Percentiles rank a stretch among this genome's conserved stretches.
Evolutionary conservation across 2,113 vertebrate genomes (phyloP).

Genomic region (Gorsachius goisagi): DNA sequence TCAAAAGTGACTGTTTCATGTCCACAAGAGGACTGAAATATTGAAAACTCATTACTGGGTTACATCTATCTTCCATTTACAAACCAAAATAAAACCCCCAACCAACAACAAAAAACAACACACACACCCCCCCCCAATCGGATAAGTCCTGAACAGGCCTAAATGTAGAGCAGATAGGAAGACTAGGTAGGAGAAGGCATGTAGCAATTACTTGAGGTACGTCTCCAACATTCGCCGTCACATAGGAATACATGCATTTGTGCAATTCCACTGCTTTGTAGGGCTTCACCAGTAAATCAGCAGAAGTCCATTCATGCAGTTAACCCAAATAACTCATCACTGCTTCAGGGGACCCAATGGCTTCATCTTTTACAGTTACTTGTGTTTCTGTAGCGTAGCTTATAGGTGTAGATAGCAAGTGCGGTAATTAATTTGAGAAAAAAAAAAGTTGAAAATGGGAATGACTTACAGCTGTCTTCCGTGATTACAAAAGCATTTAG

Average conservation of each 20-base stretch:
- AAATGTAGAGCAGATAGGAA: neutral
- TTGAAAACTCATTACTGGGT: neutral
- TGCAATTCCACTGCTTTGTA: neutral
- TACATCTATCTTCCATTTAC: neutral
- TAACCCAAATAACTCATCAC: neutral
- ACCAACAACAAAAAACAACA: neutral
- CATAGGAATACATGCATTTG: neutral
- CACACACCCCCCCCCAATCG: fast-evolving
- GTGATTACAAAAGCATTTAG: neutral
- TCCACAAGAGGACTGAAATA: neutral
- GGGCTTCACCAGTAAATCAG: neutral
- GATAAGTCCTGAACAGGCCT: neutral
- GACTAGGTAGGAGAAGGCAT: neutral
- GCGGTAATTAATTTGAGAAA: neutral
- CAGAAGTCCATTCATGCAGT: neutral
- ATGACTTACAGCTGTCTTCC: neutral
- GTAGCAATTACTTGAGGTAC: neutral
- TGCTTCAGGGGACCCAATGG: neutral
- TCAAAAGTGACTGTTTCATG: neutral
- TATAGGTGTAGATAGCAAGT: neutral
- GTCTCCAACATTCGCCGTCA: neutral
- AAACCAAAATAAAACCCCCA: neutral
- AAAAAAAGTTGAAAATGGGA: neutral
- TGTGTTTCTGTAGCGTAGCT: neutral
- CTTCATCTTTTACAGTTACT: neutral